phyloP scores from a whole-genome alignment of 1,140 invertebrate species.

The Leptinotarsa undecemlineata region DNA sequence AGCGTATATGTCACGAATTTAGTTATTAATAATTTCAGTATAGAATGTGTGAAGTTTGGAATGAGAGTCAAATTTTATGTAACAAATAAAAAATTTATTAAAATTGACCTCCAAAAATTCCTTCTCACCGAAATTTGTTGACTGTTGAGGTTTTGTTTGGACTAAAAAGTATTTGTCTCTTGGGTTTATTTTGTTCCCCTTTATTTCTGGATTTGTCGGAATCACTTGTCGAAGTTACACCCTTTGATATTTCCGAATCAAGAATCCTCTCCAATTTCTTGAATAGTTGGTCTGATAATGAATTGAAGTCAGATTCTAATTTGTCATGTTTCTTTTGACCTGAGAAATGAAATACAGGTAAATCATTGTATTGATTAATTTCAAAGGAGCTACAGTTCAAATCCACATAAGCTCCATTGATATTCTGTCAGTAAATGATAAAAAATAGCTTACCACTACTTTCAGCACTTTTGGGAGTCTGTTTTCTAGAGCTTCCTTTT shows the following conservation, averaged over 20 bases:
- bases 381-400: too few relatives aligned
- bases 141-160: background rate
- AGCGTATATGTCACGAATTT: too few relatives aligned
- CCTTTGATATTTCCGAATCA: constrained; percentile 23
- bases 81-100: too few relatives aligned
- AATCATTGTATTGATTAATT: too few relatives aligned
- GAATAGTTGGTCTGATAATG: constrained; percentile 33
- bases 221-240: constrained; percentile 5
- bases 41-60: too few relatives aligned
- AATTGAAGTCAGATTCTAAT: constrained; percentile 14
- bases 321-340: constrained; percentile 20
- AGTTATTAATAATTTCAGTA: too few relatives aligned
- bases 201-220: background rate
- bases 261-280: constrained; percentile 34
- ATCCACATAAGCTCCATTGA: too few relatives aligned
- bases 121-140: background rate
- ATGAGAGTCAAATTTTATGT: too few relatives aligned
- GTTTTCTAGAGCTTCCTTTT: background rate
- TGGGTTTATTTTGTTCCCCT: background rate
- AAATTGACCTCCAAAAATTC: background rate
- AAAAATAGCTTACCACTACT: background rate
- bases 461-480: constrained; percentile 2
- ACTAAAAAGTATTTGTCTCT: background rate
- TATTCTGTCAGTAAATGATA: too few relatives aligned
- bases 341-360: too few relatives aligned